phyloP scores from a whole-genome alignment of 2,797 vertebrate species.

The Gouania willdenowi region DNA sequence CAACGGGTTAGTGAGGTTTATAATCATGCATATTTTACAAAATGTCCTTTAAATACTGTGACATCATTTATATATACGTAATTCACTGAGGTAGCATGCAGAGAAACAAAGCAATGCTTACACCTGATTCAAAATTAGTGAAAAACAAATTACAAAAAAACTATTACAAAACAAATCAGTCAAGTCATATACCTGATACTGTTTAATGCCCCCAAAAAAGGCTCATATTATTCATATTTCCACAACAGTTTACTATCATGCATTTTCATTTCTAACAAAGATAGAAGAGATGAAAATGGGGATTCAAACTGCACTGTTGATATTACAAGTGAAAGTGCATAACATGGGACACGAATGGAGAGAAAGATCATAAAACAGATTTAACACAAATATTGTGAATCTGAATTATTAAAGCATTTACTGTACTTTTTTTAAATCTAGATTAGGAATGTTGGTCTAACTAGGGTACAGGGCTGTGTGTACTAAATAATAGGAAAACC shows the following conservation, averaged over 20 bases:
- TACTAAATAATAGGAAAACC: too few relatives aligned
- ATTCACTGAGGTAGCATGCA: slow-evolving; percentile 68
- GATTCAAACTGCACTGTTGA: slow-evolving; percentile 47
- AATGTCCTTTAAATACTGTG: slow-evolving; percentile 17
- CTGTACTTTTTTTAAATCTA: too few relatives aligned
- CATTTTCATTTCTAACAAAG: slow-evolving; percentile 54
- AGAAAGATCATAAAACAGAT: too few relatives aligned
- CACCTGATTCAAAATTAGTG: slow-evolving; percentile 9
- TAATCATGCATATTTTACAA: slow-evolving; percentile 53
- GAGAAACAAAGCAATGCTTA: slow-evolving; percentile 15
- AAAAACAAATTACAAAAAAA: slow-evolving; percentile 39
- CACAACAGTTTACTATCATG: slow-evolving; percentile 59
- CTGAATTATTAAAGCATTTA: too few relatives aligned
- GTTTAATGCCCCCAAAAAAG: slow-evolving; percentile 58
- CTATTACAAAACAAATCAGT: slow-evolving; percentile 34
- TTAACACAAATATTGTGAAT: too few relatives aligned
- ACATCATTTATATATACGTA: slow-evolving; percentile 27
- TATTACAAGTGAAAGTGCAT: too few relatives aligned
- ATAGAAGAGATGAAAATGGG: slow-evolving; percentile 55
- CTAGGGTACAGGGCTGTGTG: too few relatives aligned
- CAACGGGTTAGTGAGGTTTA: slow-evolving; percentile 26
- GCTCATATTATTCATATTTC: slow-evolving; percentile 32
- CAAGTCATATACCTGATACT: slow-evolving; percentile 54
- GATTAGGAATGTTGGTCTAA: too few relatives aligned
- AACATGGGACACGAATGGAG: too few relatives aligned